phyloP scores from a whole-genome alignment of 2,113 vertebrate genomes.

The Dryoscopus gambensis region DNA sequence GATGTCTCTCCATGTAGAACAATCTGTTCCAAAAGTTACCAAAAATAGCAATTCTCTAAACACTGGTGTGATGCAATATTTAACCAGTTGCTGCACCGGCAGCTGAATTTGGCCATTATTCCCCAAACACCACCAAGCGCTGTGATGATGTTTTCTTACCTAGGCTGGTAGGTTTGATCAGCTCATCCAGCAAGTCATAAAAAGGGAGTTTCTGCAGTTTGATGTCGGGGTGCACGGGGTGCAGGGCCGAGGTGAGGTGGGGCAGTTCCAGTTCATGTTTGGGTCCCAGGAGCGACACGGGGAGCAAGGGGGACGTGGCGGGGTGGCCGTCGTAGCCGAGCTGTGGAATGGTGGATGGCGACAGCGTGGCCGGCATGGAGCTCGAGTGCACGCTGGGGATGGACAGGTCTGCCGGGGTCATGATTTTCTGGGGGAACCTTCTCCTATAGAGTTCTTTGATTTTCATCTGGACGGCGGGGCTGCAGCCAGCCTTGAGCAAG shows the following conservation, averaged over 20 bases:
- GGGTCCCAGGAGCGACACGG: slow-evolving; percentile 92
- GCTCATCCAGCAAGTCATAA: slow-evolving; percentile 96
- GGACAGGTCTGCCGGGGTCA: slow-evolving; percentile 89
- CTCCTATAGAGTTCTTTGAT: slow-evolving; percentile 98
- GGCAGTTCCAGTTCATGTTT: slow-evolving; percentile 96
- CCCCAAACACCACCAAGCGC: neutral
- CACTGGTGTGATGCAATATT: slow-evolving; percentile 32
- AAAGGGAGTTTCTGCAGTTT: slow-evolving; percentile 97
- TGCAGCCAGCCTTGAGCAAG: slow-evolving; percentile 95
- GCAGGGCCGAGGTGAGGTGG: slow-evolving; percentile 88
- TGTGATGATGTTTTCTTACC: neutral
- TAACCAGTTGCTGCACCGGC: slow-evolving; percentile 9
- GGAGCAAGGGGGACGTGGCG: slow-evolving; percentile 88
- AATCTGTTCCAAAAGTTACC: slow-evolving; percentile 55
- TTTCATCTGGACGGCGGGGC: slow-evolving; percentile 97
- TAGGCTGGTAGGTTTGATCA: slow-evolving; percentile 97
- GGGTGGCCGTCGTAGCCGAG: slow-evolving; percentile 88
- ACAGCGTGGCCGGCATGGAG: slow-evolving; percentile 85
- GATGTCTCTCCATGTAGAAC: slow-evolving; percentile 37
- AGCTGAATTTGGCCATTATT: neutral
- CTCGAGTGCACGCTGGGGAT: slow-evolving; percentile 86
- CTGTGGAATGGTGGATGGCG: slow-evolving; percentile 83
- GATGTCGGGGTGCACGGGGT: slow-evolving; percentile 96
- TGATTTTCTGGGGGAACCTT: slow-evolving; percentile 95
- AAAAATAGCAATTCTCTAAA: slow-evolving; percentile 53